Base-by-base conservation (phyloP, 2,797 vertebrate genomes). In the Chromis chromis region DNA sequence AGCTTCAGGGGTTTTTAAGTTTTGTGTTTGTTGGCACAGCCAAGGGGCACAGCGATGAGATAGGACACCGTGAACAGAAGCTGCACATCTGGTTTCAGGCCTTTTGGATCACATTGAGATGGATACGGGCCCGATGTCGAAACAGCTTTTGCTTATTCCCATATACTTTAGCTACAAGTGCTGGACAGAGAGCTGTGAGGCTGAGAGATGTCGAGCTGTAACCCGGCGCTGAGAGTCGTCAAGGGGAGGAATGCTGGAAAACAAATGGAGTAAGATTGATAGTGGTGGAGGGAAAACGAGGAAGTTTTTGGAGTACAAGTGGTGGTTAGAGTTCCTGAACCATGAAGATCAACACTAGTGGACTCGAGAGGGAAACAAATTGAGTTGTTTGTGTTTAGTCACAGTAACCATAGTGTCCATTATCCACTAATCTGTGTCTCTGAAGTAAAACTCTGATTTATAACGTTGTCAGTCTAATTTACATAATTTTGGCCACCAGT, bases 81-180 rank as follows among this genome's bases (percentile, higher is more conserved):
- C 70, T 60, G 27, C 44, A 81, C 85, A 86, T 87, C 85, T 90
- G 87, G 46, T 70, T 67, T 83, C 2, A 5, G 59, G 48, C 11
- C 17, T 66, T 28, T 61, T 74, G 70, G 64, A 69, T 75, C 53
- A 56, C 48, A 25, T 24, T 0, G 12, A 60, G 28, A 3, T 53
- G 28, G 39, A 69, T 10, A 21, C 0, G 22, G 52, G 50, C 65
- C 7, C 24, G 22, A n/a, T 31, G 24, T 65, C 62, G 52, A 62
- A 42, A 49, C n/a, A 54, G 46, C 9, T 5, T 64, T 57, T 22
- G 2, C 31, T 56, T 59, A 52, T 54, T 76, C 69, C 56, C 70
- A 56, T 28, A 36, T 28, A 22, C 17, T 71, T 8, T 57, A 55
- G 14, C 11, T 66, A n/a, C 16, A 28, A 61, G 40, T n/a, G 46